Percentiles rank a stretch among this genome's conserved stretches.
Evolutionary conservation across 2,797 vertebrate genomes (phyloP).

Genomic region (Falco novaeseelandiae): DNA sequence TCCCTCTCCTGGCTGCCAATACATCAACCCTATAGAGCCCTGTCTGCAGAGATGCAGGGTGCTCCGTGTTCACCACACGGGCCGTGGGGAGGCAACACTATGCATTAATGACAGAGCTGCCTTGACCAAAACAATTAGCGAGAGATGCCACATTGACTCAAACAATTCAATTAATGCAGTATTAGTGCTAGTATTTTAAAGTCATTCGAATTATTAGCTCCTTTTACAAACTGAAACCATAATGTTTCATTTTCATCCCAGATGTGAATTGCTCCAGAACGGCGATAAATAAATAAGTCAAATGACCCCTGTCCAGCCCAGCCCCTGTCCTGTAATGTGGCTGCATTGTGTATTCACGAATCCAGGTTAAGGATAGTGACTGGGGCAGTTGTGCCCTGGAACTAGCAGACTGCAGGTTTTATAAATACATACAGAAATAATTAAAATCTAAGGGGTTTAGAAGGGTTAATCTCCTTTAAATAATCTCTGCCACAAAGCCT

Average conservation of each 20-base stretch:
- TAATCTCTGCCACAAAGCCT: slow-evolving; percentile 88
- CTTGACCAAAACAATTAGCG: slow-evolving; percentile 21
- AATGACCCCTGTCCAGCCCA: not conserved
- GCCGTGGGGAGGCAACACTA: not conserved
- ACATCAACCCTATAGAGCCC: not conserved
- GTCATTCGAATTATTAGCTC: not conserved
- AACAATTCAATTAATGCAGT: slow-evolving; percentile 26
- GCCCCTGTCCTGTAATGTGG: not conserved
- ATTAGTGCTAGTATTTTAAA: not conserved
- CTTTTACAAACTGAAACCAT: slow-evolving; percentile 18
- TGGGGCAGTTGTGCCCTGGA: slow-evolving; percentile 76
- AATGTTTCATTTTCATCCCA: not conserved
- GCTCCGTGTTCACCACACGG: not conserved
- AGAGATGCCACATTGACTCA: not conserved
- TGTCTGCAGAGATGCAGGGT: not conserved
- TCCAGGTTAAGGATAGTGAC: slow-evolving; percentile 75
- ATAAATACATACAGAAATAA: slow-evolving; percentile 95
- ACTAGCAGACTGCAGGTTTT: slow-evolving; percentile 83
- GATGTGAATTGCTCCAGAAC: not conserved
- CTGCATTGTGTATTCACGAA: not conserved
- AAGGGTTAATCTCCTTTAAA: slow-evolving; percentile 87
- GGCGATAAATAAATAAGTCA: not conserved
- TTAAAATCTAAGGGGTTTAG: slow-evolving; percentile 95
- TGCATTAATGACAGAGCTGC: not conserved
- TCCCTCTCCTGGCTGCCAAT: not conserved